These are phyloP conservation scores for Andrena marginata DNA, from an alignment of 2,888 invertebrate species.

Conservation along the genomic window DNA sequence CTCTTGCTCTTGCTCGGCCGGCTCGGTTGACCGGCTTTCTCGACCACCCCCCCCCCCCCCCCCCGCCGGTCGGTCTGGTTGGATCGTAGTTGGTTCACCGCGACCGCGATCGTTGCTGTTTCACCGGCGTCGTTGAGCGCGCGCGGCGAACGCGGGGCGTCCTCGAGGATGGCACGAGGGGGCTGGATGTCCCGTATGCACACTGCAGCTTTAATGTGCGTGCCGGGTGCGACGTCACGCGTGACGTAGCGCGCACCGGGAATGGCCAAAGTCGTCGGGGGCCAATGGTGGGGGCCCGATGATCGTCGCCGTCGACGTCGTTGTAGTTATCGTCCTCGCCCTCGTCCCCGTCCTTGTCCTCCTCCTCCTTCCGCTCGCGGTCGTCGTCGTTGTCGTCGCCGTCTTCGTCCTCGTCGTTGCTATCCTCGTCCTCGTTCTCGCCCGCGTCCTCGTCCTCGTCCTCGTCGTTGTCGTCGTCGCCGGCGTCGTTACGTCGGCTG, in stretches of 20 bases:
- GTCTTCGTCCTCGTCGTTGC: slow-evolving; percentile 29
- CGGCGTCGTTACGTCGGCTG: slow-evolving; percentile 66
- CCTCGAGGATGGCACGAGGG: slow-evolving; percentile 43
- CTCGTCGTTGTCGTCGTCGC: slow-evolving; percentile 51
- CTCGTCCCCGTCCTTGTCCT: slow-evolving; percentile 30
- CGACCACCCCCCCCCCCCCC: slow-evolving; percentile 38
- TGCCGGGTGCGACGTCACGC: slow-evolving; percentile 75
- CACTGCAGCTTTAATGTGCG: slow-evolving; percentile 53
- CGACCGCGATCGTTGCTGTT: slow-evolving; percentile 9
- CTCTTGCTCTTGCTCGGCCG: slow-evolving; percentile 41
- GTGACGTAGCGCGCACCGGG: slow-evolving; percentile 73
- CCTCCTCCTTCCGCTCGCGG: slow-evolving; percentile 14
- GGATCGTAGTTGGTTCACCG: slow-evolving; percentile 28
- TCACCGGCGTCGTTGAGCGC: slow-evolving; percentile 39
- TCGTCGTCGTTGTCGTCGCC: slow-evolving; percentile 24
- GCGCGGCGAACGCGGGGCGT: slow-evolving; percentile 50
- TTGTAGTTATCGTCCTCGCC: slow-evolving; percentile 13
- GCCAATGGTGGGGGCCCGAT: slow-evolving; percentile 16
- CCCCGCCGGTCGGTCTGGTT: slow-evolving; percentile 33
- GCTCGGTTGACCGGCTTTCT: slow-evolving; percentile 44
- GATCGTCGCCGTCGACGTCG: slow-evolving; percentile 34
- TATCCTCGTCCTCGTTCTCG: slow-evolving; percentile 38
- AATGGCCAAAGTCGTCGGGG: slow-evolving; percentile 48
- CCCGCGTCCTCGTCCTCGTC: slow-evolving; percentile 43
- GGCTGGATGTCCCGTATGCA: slow-evolving; percentile 39